Conservation (phyloP, 2,113 vertebrate genomes). For the Athene noctua region DNA sequence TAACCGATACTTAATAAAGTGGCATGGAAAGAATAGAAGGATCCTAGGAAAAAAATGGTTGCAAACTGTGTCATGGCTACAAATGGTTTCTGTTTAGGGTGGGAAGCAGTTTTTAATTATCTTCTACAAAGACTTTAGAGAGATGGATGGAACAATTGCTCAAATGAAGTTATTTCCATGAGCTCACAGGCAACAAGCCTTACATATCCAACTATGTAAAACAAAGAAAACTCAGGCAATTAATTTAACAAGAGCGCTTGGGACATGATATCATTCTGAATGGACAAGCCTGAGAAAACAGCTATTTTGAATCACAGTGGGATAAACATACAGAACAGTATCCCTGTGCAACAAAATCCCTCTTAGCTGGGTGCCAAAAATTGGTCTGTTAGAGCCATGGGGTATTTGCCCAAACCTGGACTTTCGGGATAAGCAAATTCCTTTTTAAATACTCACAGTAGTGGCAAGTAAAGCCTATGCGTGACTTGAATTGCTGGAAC, state of each 20-base stretch:
- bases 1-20: not conserved
- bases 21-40: not conserved
- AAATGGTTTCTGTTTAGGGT: not conserved
- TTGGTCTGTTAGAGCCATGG: not conserved
- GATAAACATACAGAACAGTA: not conserved
- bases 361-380: not conserved
- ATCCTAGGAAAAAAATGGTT: not conserved
- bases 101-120: not conserved
- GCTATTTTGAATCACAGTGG: not conserved
- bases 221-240: constrained; percentile 9
- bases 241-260: not conserved
- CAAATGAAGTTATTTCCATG: constrained; percentile 2
- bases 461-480: not conserved
- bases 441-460: not conserved
- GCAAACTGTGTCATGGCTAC: not conserved
- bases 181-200: not conserved
- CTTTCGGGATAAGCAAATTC: not conserved
- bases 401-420: not conserved
- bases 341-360: not conserved
- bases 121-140: not conserved
- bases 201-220: not conserved
- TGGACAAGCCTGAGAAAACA: not conserved
- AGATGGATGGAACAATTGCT: constrained; percentile 19
- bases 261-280: constrained; percentile 29
- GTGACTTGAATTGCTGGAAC: not conserved